Conservation (phyloP, 2,797 vertebrate species). For the Acanthis flammea region DNA sequence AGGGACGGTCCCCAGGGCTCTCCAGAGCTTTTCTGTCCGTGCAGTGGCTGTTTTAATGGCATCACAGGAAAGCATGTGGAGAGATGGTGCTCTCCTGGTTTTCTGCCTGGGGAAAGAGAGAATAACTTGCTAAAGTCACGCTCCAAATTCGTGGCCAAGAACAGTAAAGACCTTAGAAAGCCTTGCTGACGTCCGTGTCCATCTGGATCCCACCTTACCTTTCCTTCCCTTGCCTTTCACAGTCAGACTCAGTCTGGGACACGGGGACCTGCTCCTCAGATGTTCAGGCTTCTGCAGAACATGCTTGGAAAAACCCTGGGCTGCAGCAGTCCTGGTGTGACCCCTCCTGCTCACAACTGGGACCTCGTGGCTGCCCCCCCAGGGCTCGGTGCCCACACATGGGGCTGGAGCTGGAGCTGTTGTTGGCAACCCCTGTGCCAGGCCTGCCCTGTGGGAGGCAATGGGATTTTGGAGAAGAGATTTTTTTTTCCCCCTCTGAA, state of each 20-base stretch:
- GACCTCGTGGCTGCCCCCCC: not conserved
- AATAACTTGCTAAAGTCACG: not conserved
- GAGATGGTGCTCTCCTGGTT: not conserved
- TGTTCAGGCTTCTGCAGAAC: not conserved
- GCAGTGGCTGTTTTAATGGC: not conserved
- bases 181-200: rapidly evolving
- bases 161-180: not conserved
- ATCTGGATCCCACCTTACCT: not conserved
- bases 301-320: not conserved
- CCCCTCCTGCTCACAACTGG: not conserved
- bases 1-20: not conserved
- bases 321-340: not conserved
- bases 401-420: not conserved
- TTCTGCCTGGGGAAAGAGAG: not conserved
- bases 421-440: not conserved
- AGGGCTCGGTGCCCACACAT: not conserved
- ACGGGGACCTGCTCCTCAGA: not conserved
- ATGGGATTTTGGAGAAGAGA: not conserved
- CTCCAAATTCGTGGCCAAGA: not conserved
- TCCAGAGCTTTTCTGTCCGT: not conserved
- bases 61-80: not conserved
- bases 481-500: constrained; percentile 9
- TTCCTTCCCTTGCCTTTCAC: not conserved
- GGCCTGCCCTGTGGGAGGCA: not conserved
- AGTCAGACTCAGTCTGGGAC: not conserved